These are phyloP conservation scores for Zeus faber DNA, from an alignment of 2,113 vertebrate genomes.

Conservation along the genomic window DNA sequence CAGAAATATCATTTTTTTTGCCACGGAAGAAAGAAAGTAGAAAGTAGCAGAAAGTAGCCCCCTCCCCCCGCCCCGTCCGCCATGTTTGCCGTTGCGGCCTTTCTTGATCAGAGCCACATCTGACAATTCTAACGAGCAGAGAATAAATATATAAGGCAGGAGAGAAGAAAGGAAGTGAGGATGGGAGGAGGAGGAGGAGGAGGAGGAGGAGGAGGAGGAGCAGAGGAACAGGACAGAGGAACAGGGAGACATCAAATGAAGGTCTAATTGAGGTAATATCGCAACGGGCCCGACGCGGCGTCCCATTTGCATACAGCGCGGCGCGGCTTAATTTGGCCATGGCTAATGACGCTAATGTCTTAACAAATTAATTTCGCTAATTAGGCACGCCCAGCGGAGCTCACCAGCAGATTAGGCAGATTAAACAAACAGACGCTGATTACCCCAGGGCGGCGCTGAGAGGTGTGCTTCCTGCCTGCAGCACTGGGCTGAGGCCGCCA, in stretches of 20 bases:
- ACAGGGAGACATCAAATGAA: conserved; percentile 89
- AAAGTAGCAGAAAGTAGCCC: conserved; percentile 85
- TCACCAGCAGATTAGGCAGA: conserved; percentile 94
- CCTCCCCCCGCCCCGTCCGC: conserved; percentile 39
- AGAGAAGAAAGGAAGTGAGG: background rate
- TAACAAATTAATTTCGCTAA: conserved; percentile 99
- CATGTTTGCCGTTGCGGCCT: conserved; percentile 73
- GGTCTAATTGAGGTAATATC: conserved; percentile 91
- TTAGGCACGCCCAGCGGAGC: conserved; percentile 95
- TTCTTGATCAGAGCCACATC: conserved; percentile 80
- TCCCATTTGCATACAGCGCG: conserved; percentile 92
- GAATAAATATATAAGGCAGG: conserved; percentile 53
- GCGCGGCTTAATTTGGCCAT: conserved; percentile 94
- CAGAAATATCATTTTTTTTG: conserved; percentile 11
- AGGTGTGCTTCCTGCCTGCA: conserved; percentile 41
- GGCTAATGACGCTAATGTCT: conserved; percentile 97
- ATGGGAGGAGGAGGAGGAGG: background rate
- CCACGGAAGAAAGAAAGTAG: background rate
- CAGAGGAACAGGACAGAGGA: conserved; percentile 51
- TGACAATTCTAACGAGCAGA: conserved; percentile 62
- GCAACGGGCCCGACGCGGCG: conserved; percentile 86
- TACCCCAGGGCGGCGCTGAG: conserved; percentile 82
- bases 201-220: conserved; percentile 45
- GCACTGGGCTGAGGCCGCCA: conserved; percentile 24
- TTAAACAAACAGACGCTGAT: conserved; percentile 94